Evolutionary conservation across 2,888 invertebrate genomes (phyloP).

Genomic region (Polydrusus pterygomalis): DNA sequence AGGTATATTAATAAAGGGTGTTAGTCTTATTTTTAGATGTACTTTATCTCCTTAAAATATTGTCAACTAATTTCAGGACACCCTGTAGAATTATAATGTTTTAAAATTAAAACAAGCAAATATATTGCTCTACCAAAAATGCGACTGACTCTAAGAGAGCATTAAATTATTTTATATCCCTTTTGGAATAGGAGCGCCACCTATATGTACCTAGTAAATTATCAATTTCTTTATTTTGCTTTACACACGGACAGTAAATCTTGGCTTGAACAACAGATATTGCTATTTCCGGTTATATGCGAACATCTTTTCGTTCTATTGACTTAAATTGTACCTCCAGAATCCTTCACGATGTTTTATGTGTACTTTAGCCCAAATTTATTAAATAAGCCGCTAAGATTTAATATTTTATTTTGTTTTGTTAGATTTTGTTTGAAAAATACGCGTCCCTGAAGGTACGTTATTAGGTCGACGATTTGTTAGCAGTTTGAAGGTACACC

Average conservation of each 20-base stretch:
- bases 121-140: background rate
- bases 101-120: background rate
- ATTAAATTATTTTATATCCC: slow-evolving; percentile 29
- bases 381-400: slow-evolving; percentile 35
- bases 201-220: slow-evolving; percentile 45
- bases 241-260: slow-evolving; percentile 46
- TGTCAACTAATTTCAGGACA: no score
- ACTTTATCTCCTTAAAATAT: no score
- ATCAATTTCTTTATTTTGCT: slow-evolving; percentile 46
- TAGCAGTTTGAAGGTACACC: no score
- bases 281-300: slow-evolving; percentile 51
- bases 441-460: background rate
- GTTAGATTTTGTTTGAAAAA: background rate
- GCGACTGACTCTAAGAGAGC: background rate
- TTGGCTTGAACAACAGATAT: slow-evolving; percentile 49
- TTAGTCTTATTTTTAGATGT: no score
- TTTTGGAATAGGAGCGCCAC: background rate
- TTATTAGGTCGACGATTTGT: background rate
- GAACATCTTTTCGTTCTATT: slow-evolving; percentile 49
- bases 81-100: background rate
- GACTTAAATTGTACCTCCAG: slow-evolving; percentile 50
- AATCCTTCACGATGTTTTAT: slow-evolving; percentile 45
- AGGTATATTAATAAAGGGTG: no score
- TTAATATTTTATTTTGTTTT: slow-evolving; percentile 9
- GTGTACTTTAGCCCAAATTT: slow-evolving; percentile 41